Evolutionary conservation across 2,888 invertebrate genomes (phyloP).

Genomic region (Agonopterix arenella): DNA sequence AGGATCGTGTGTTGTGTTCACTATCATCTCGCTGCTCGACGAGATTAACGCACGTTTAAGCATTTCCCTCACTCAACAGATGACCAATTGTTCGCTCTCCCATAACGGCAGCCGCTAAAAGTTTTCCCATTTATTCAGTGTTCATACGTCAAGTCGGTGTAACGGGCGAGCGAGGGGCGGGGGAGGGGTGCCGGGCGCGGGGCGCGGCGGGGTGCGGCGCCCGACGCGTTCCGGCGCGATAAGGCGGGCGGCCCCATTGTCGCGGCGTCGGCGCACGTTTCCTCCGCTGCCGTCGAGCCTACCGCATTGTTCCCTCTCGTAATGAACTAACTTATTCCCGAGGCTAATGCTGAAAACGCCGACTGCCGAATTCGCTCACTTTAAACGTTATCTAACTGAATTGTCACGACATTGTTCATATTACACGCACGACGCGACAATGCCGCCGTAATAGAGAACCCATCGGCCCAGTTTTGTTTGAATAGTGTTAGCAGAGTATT

Average conservation of each 20-base stretch:
- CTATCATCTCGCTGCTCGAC: conserved; percentile 32
- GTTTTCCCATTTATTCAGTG: conserved; percentile 75
- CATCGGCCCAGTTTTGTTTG: conserved; percentile 66
- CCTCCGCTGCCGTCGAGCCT: conserved; percentile 70
- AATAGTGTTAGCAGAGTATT: conserved; percentile 55
- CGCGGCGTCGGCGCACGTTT: conserved; percentile 74
- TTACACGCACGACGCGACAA: conserved; percentile 37
- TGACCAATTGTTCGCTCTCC: conserved; percentile 74
- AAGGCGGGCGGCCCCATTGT: conserved; percentile 68
- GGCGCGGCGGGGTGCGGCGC: conserved; percentile 17
- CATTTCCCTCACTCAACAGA: conserved; percentile 51
- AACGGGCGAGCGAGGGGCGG: conserved; percentile 18
- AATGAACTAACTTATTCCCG: conserved; percentile 75
- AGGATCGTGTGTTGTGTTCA: conserved; percentile 24
- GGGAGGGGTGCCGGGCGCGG: conserved; percentile 7
- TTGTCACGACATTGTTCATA: conserved; percentile 26
- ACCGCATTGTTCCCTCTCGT: conserved; percentile 64
- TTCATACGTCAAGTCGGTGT: conserved; percentile 63
- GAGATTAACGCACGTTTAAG: conserved; percentile 59
- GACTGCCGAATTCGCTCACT: conserved; percentile 53
- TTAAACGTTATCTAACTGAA: conserved; percentile 38
- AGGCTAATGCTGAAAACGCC: conserved; percentile 60
- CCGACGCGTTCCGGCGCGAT: conserved; percentile 72
- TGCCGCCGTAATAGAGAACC: conserved; percentile 47
- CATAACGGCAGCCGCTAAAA: conserved; percentile 63